A percentile compares a stretch with the other conserved stretches of the same genome.
Conservation (phyloP, 1,140 invertebrate genomes). For the Alviniconcha marisindica region DNA sequence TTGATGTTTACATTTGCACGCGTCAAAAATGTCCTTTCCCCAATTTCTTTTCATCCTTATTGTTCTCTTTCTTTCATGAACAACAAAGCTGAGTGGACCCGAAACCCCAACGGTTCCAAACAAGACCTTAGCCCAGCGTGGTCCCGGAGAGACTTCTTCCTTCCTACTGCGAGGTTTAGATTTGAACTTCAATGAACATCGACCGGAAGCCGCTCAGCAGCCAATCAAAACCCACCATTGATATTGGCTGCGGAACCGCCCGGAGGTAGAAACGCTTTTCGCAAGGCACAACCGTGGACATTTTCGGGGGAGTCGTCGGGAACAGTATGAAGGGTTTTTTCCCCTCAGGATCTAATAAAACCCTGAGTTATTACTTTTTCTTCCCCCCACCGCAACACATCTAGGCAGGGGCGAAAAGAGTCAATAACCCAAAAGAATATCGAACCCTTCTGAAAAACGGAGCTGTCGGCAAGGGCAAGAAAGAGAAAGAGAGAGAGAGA, state of each 20-base stretch:
- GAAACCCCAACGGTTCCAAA: too few species aligned
- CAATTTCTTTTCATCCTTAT: too few species aligned
- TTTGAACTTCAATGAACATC: neutral
- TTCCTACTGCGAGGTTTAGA: neutral
- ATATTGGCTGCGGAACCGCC: slow-evolving; percentile 20
- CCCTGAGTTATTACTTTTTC: neutral
- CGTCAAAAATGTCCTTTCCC: too few species aligned
- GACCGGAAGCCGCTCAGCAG: neutral
- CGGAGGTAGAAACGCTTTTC: neutral
- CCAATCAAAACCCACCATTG: slow-evolving; percentile 13
- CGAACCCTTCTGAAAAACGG: neutral
- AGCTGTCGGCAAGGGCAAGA: neutral
- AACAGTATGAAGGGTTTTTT: neutral
- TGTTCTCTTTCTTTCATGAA: too few species aligned
- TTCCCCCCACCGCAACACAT: neutral
- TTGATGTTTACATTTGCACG: too few species aligned
- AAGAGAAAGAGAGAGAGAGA: neutral
- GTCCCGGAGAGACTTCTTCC: too few species aligned
- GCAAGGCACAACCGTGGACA: neutral
- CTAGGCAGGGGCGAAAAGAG: neutral
- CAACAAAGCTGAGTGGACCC: too few species aligned
- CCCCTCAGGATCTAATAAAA: slow-evolving; percentile 7
- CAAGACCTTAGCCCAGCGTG: too few species aligned
- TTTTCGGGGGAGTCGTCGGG: neutral
- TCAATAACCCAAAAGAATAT: slow-evolving; percentile 9